Evolutionary conservation across 2,888 invertebrate genomes (phyloP).

Genomic region (Abrostola triplasia): DNA sequence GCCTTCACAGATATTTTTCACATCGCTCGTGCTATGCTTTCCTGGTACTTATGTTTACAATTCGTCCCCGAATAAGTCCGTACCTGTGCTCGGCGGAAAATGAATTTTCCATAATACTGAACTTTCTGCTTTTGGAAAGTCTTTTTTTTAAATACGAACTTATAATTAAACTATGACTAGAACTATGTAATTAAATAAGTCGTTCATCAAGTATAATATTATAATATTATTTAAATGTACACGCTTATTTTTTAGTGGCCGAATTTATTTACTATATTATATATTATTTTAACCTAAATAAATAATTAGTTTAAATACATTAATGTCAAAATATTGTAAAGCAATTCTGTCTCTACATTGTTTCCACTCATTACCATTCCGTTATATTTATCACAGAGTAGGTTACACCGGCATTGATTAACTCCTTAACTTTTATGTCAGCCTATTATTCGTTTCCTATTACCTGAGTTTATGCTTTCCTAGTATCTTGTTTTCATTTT

Average conservation of each 20-base stretch:
- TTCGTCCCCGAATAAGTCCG: conserved; percentile 15
- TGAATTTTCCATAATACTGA: not conserved
- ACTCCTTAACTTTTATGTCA: conserved; percentile 1
- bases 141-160: no score
- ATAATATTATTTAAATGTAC: no score
- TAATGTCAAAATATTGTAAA: no score
- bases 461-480: conserved; percentile 2
- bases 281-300: not conserved
- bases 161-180: no score
- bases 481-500: conserved; percentile 9
- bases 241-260: no score
- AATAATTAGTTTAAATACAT: not conserved
- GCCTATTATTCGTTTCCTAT: not conserved
- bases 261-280: not conserved
- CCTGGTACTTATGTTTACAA: conserved; percentile 36
- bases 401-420: not conserved
- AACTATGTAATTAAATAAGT: no score
- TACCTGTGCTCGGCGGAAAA: not conserved
- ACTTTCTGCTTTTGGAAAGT: no score
- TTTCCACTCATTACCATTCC: no score
- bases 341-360: no score
- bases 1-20: not conserved
- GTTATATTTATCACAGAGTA: no score
- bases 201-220: no score
- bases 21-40: conserved; percentile 2